phyloP scores from a whole-genome alignment of 1,140 invertebrate genomes.

The Saccostrea echinata region DNA sequence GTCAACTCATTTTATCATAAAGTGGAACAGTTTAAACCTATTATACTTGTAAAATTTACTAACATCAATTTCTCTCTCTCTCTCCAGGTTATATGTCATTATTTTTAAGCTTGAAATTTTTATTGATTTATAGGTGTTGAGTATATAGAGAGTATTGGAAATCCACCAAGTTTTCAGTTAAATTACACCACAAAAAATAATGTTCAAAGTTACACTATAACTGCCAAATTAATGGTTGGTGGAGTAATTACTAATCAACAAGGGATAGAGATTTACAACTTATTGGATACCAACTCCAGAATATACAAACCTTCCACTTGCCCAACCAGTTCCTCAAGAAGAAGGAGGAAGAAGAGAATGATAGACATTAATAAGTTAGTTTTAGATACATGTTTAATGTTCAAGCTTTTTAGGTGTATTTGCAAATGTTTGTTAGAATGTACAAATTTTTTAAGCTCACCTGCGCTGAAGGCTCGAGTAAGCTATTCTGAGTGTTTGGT shows the following conservation, averaged over 20 bases:
- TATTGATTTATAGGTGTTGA: background rate
- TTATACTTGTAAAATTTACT: too few species aligned
- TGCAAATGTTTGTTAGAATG: too few species aligned
- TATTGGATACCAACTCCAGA: background rate
- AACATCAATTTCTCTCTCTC: too few species aligned
- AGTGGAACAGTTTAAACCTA: too few species aligned
- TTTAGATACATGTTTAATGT: too few species aligned
- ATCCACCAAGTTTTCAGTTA: background rate
- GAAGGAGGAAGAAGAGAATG: conserved; percentile 5
- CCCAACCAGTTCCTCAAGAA: background rate
- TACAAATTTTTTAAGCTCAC: too few species aligned
- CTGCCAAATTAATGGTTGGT: background rate
- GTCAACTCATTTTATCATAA: too few species aligned
- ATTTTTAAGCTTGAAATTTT: too few species aligned
- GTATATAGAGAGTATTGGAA: background rate
- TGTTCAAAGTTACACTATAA: background rate
- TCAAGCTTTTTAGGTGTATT: too few species aligned
- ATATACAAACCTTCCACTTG: background rate
- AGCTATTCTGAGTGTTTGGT: too few species aligned
- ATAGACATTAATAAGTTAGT: background rate
- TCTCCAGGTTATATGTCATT: too few species aligned
- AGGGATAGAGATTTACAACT: background rate
- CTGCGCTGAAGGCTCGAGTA: too few species aligned
- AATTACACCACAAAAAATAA: background rate
- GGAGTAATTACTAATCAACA: background rate